Conservation (phyloP, 2,888 invertebrate species). For the Sphecodes monilicornis region DNA sequence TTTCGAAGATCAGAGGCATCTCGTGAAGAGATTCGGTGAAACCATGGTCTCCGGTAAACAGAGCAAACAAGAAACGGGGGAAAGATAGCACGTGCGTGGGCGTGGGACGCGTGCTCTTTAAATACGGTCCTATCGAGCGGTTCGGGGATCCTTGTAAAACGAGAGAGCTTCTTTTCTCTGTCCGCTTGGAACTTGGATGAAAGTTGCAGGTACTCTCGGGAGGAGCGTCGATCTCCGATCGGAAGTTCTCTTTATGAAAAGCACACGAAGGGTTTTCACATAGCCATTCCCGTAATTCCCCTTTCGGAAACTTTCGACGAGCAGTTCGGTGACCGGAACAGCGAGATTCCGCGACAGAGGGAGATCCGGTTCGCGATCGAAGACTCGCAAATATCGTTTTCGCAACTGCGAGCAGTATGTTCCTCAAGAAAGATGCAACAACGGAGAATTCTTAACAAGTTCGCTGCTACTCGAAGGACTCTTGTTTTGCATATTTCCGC, state of each 20-base stretch:
- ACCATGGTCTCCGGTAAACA: too few relatives aligned
- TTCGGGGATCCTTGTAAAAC: slow-evolving; percentile 59
- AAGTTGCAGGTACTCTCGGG: slow-evolving; percentile 27
- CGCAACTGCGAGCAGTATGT: slow-evolving; percentile 6
- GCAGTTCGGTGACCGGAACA: not conserved
- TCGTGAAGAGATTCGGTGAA: too few relatives aligned
- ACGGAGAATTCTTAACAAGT: slow-evolving; percentile 28
- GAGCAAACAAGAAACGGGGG: not conserved
- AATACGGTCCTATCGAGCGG: slow-evolving; percentile 61
- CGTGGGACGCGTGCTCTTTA: slow-evolving; percentile 19
- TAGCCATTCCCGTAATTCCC: slow-evolving; percentile 16
- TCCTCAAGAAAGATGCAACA: slow-evolving; percentile 5
- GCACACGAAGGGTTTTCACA: not conserved
- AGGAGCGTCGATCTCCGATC: not conserved
- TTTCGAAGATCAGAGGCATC: too few relatives aligned
- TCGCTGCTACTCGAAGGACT: slow-evolving; percentile 23
- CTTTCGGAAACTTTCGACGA: not conserved
- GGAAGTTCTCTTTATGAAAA: slow-evolving; percentile 9
- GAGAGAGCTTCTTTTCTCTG: slow-evolving; percentile 26
- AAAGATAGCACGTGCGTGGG: not conserved
- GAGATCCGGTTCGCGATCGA: not conserved
- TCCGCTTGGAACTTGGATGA: slow-evolving; percentile 19
- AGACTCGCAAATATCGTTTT: not conserved
- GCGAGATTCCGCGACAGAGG: not conserved
- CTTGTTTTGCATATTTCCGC: slow-evolving; percentile 40